A percentile compares a stretch with the other conserved stretches of the same genome.
phyloP scores from a whole-genome alignment of 2,888 invertebrate genomes.

The Drosophila peninsularis region DNA sequence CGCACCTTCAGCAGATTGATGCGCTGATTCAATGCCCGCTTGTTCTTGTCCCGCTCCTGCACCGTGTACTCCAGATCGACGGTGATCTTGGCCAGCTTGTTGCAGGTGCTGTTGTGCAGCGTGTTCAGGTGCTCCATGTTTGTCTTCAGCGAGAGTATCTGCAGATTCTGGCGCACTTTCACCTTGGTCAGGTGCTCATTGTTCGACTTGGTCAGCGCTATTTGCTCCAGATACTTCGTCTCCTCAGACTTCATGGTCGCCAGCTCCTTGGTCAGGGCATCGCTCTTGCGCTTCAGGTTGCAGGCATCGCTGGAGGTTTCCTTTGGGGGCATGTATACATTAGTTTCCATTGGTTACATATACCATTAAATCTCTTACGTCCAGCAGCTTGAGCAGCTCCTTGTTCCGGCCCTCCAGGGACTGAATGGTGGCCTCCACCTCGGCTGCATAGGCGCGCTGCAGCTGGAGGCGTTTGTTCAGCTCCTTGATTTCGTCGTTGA shows the following conservation, averaged over 20 bases:
- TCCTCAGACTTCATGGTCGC: constrained; percentile 76
- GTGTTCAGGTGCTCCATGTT: constrained; percentile 82
- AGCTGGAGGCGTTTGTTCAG: constrained; percentile 82
- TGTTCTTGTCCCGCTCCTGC: constrained; percentile 82
- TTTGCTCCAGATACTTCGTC: constrained; percentile 75
- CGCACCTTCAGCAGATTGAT: constrained; percentile 82
- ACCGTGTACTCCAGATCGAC: constrained; percentile 83
- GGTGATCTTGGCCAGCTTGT: constrained; percentile 82
- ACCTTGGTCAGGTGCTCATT: constrained; percentile 80
- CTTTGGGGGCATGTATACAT: constrained; percentile 46
- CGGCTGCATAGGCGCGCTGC: constrained; percentile 82
- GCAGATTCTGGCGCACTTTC: constrained; percentile 83
- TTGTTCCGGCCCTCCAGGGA: constrained; percentile 83
- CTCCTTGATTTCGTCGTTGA: constrained; percentile 82
- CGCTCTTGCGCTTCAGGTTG: constrained; percentile 81
- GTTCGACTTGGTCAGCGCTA: constrained; percentile 70
- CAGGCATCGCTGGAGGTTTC: constrained; percentile 84
- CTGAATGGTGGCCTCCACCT: constrained; percentile 82
- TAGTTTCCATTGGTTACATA: no score
- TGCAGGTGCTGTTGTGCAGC: constrained; percentile 80
- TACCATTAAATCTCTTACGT: constrained; percentile 68
- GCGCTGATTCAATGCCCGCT: constrained; percentile 79
- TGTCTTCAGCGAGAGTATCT: constrained; percentile 83
- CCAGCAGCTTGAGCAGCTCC: constrained; percentile 81
- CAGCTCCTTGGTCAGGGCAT: constrained; percentile 78